Conservation (phyloP, 2,888 invertebrate species). For the Acrobasis consociella region DNA sequence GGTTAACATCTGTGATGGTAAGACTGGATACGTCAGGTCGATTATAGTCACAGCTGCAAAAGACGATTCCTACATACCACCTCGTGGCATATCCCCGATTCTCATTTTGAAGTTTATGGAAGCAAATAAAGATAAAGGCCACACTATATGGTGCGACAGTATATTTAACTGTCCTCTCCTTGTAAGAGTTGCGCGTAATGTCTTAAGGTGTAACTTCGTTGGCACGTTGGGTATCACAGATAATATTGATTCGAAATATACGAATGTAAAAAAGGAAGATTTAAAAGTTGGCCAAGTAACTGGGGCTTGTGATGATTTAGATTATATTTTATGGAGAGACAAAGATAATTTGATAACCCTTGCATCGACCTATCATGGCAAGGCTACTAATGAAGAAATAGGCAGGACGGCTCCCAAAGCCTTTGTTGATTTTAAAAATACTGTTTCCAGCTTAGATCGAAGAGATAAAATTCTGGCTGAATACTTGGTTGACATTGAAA, state of each 20-base stretch:
- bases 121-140: neutral
- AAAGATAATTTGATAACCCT: neutral
- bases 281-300: conserved; percentile 2
- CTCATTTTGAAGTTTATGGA: conserved; percentile 8
- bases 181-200: neutral
- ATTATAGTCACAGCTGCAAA: neutral
- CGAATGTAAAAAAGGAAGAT: neutral
- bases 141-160: conserved; percentile 2
- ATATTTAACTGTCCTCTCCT: conserved; percentile 6
- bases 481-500: neutral
- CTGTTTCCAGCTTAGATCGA: conserved; percentile 3
- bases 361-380: neutral
- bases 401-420: neutral
- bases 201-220: conserved; percentile 7
- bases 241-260: neutral
- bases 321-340: conserved; percentile 10
- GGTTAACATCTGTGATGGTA: conserved; percentile 5
- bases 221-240: conserved; percentile 1
- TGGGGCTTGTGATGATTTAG: neutral
- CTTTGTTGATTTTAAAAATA: conserved; percentile 7
- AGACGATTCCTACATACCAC: conserved; percentile 1
- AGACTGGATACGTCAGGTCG: neutral
- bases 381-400: neutral
- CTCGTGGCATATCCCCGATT: conserved; percentile 3
- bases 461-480: conserved; percentile 4